Base-by-base conservation (phyloP, 2,113 vertebrate genomes). In the Malurus alboscapulatus region DNA sequence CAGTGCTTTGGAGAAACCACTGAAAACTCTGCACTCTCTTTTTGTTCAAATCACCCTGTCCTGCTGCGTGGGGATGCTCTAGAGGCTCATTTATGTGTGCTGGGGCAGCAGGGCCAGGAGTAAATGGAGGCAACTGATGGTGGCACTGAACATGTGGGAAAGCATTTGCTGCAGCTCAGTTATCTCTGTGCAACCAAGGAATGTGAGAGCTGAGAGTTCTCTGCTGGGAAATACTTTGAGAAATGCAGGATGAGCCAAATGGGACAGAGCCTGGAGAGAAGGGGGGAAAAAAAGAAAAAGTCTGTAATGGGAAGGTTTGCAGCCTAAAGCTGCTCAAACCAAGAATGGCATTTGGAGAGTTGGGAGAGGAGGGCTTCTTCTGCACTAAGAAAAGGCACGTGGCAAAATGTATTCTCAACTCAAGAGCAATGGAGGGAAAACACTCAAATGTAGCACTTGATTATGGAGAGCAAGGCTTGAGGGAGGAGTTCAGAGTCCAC, bases 301-400 rank as follows among this genome's bases (percentile, higher is more conserved):
- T 36, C 17, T 58, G 42, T 44, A 19, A 30, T 25, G 19, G 22
- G 19, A 66, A 51, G 29, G 3, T 71, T 71, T 84, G 58, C 55
- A 65, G 11, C 19, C 27, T 58, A 54, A 65, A 63, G 14, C 34
- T 38, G 8, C 38, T 75, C 34, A 84, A 55, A 59, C 10, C 36
- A 36, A 36, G 21, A 76, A 18, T 10, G 15, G 6, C 3, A 24
- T 57, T 47, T 57, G 34, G 12, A 7, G 21, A 44, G 10, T 1
- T n/a, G 34, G 58, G 53, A 71, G 30, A 55, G 42, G 45, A 40
- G 14, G 22, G 21, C 42, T 61, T 24, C 29, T 88, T 61, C 34
- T 71, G 32, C 57, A 22, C 2, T 36, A 20, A 61, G 34, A 44
- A 55, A 65, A 45, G 14, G 21, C 18, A 17, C 0, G 0, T 51